Percentiles rank a stretch among this genome's conserved stretches.
These are phyloP conservation scores for Poeciliopsis prolifica DNA, from an alignment of 2,113 vertebrate species.

Conservation along the genomic window DNA sequence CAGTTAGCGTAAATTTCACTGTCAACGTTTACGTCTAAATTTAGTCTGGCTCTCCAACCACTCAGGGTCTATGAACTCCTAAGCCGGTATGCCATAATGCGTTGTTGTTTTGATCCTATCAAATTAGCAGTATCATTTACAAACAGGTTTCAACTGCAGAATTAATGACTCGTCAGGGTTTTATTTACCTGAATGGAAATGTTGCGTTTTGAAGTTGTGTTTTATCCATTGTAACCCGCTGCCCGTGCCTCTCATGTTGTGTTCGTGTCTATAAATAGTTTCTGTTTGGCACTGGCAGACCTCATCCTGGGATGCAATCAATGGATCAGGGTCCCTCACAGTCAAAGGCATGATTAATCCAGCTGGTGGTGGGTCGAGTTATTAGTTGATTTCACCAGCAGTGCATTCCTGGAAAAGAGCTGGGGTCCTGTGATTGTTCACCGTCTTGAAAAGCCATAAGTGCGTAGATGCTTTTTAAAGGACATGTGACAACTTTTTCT, in stretches of 20 bases:
- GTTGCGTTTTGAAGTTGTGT: background rate
- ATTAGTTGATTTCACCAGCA: slow-evolving; percentile 14
- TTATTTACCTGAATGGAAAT: background rate
- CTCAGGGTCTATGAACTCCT: background rate
- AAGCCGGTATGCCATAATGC: background rate
- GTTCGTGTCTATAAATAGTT: slow-evolving; percentile 40
- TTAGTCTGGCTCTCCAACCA: background rate
- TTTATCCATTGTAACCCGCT: background rate
- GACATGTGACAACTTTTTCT: background rate
- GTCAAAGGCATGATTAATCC: slow-evolving; percentile 62
- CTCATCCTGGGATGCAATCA: slow-evolving; percentile 47
- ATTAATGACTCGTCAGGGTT: background rate
- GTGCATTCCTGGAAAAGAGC: slow-evolving; percentile 16
- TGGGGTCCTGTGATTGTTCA: background rate
- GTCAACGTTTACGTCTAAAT: slow-evolving; percentile 25
- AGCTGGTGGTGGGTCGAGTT: slow-evolving; percentile 20
- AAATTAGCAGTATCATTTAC: background rate
- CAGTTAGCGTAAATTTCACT: slow-evolving; percentile 37
- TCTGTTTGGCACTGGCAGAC: slow-evolving; percentile 34
- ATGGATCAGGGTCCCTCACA: slow-evolving; percentile 33
- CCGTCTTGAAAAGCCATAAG: slow-evolving; percentile 4
- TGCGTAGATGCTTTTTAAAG: background rate
- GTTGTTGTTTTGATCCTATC: background rate
- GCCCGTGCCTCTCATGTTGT: slow-evolving; percentile 2
- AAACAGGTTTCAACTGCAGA: background rate